A percentile compares a stretch with the other conserved stretches of the same genome.
phyloP scores from a whole-genome alignment of 2,113 vertebrate species.

The Brienomyrus brachyistius region DNA sequence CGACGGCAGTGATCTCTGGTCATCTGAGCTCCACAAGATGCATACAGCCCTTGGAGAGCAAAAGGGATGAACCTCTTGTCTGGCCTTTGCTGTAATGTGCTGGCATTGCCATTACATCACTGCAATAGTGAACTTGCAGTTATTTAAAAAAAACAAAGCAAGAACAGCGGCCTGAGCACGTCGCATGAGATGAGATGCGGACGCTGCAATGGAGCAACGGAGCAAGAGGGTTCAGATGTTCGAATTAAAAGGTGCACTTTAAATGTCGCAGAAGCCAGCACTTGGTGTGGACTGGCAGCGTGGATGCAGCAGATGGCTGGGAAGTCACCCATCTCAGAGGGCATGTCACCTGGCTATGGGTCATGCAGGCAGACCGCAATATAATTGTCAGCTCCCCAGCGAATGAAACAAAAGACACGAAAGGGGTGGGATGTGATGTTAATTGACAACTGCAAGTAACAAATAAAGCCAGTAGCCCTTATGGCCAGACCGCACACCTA shows the following conservation, averaged over 20 bases:
- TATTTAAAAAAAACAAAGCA: background rate
- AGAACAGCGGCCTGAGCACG: background rate
- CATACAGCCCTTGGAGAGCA: background rate
- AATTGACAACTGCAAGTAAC: slow-evolving; percentile 70
- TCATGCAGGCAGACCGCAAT: slow-evolving; percentile 65
- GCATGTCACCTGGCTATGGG: slow-evolving; percentile 48
- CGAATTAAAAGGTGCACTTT: background rate
- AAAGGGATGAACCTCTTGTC: background rate
- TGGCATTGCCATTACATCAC: background rate
- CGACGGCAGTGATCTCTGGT: background rate
- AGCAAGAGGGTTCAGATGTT: background rate
- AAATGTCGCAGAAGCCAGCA: background rate
- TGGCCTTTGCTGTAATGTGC: background rate
- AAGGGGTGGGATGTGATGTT: slow-evolving; percentile 48
- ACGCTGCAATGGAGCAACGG: background rate
- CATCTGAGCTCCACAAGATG: background rate
- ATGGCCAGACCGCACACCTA: slow-evolving; percentile 56
- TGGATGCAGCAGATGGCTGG: slow-evolving; percentile 57
- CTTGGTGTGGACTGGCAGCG: slow-evolving; percentile 33
- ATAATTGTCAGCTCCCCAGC: slow-evolving; percentile 63
- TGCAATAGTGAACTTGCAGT: background rate
- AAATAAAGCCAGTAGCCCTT: slow-evolving; percentile 59
- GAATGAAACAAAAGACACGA: background rate
- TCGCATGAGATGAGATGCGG: background rate
- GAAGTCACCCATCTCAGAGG: slow-evolving; percentile 53